Evolutionary conservation across 2,888 invertebrate genomes (phyloP).

Genomic region (Aphodius sticticus): DNA sequence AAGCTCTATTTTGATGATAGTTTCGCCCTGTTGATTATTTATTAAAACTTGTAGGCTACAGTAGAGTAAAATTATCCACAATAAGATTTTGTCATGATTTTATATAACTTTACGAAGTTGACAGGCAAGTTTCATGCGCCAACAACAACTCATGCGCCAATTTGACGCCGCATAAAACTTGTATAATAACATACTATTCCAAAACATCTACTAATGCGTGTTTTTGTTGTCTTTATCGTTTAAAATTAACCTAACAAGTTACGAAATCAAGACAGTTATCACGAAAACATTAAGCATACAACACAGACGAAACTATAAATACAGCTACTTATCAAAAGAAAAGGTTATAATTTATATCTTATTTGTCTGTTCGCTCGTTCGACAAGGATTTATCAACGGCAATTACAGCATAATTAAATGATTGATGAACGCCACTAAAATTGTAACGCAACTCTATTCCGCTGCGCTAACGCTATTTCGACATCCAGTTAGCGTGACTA

Average conservation of each 20-base stretch:
- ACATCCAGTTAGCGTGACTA: not conserved
- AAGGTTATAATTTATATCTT: not conserved
- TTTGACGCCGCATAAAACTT: too few species aligned
- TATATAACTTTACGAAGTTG: too few species aligned
- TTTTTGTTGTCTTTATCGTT: too few species aligned
- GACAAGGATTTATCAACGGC: not conserved
- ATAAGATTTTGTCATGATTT: too few species aligned
- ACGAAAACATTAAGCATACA: not conserved
- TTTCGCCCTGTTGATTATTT: too few species aligned
- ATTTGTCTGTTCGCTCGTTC: not conserved
- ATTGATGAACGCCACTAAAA: not conserved
- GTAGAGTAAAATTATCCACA: too few species aligned
- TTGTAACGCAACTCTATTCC: not conserved
- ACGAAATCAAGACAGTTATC: not conserved
- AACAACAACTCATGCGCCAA: too few species aligned
- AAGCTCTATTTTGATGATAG: too few species aligned
- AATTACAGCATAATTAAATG: conserved; percentile 4
- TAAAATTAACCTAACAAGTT: not conserved
- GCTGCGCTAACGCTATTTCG: not conserved
- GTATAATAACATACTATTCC: too few species aligned
- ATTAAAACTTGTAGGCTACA: too few species aligned
- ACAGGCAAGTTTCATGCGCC: too few species aligned
- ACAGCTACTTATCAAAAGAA: not conserved
- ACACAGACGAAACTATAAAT: not conserved
- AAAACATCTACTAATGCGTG: too few species aligned